Evolutionary conservation across 2,797 vertebrate genomes (phyloP).

Genomic region (Bucorvus abyssinicus): DNA sequence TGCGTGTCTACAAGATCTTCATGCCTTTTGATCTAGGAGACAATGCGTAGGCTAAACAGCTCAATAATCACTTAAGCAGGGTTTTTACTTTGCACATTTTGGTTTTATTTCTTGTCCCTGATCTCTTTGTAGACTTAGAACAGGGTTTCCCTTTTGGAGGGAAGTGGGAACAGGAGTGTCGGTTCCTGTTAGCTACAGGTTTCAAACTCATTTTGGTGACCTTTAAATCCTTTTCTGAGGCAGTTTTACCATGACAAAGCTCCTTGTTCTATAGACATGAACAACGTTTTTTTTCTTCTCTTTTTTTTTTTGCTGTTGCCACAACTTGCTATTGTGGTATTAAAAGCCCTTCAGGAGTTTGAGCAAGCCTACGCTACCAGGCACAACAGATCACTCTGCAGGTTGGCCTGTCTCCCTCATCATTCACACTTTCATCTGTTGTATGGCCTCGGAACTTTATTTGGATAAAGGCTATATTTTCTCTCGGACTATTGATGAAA

Average conservation of each 20-base stretch:
- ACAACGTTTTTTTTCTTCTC: background rate
- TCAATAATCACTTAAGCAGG: background rate
- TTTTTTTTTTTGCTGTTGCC: background rate
- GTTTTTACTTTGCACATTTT: background rate
- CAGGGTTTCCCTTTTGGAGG: background rate
- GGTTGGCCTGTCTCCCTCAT: background rate
- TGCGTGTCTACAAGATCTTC: accelerated
- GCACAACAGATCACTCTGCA: background rate
- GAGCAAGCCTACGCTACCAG: background rate
- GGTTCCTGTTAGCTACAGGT: slow-evolving; percentile 15
- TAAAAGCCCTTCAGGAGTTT: background rate
- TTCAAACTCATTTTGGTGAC: background rate
- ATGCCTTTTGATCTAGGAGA: background rate
- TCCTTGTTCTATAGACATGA: background rate
- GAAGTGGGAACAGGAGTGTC: background rate
- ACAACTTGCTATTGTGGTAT: background rate
- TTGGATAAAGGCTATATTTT: background rate
- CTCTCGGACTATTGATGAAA: background rate
- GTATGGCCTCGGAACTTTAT: slow-evolving; percentile 2
- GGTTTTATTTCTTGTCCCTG: accelerated
- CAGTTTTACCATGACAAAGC: slow-evolving; percentile 24
- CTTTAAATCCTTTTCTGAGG: background rate
- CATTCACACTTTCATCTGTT: background rate
- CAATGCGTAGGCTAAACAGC: background rate
- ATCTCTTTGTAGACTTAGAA: background rate